These are phyloP conservation scores for Gallinago undulata DNA, from an alignment of 2,113 vertebrate genomes.

Conservation along the genomic window DNA sequence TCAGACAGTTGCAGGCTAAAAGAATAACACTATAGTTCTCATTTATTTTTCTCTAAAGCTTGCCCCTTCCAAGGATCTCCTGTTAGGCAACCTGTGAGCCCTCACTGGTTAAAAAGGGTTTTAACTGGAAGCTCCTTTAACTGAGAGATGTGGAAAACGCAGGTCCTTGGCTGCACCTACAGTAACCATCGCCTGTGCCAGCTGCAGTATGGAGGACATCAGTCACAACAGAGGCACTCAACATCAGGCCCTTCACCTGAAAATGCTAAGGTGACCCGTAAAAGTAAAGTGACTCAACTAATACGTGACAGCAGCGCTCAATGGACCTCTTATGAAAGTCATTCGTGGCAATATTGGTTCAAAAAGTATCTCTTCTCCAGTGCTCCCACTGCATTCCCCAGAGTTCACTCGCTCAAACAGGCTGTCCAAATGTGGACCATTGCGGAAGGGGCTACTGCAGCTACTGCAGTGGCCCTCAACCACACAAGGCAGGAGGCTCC, in stretches of 20 bases:
- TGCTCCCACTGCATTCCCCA: not conserved
- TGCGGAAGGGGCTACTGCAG: not conserved
- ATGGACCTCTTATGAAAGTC: not conserved
- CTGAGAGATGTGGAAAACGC: not conserved
- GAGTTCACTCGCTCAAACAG: not conserved
- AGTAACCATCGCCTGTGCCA: not conserved
- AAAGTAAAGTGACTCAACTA: not conserved
- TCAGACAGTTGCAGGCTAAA: constrained; percentile 35
- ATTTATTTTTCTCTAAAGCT: not conserved
- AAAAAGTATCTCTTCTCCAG: not conserved
- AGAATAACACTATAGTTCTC: not conserved
- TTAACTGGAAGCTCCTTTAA: not conserved
- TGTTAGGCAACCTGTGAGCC: not conserved
- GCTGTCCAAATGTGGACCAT: not conserved
- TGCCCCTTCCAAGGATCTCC: not conserved
- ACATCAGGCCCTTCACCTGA: not conserved
- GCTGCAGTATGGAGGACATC: not conserved
- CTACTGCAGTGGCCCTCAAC: not conserved
- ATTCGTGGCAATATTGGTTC: not conserved
- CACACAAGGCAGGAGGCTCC: rapidly evolving
- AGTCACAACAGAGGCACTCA: not conserved
- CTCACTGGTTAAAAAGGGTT: not conserved
- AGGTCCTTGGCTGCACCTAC: not conserved
- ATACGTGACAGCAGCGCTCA: rapidly evolving
- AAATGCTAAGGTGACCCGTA: not conserved